Conservation (phyloP, 2,113 vertebrate genomes). For the Ornithorhynchus anatinus region DNA sequence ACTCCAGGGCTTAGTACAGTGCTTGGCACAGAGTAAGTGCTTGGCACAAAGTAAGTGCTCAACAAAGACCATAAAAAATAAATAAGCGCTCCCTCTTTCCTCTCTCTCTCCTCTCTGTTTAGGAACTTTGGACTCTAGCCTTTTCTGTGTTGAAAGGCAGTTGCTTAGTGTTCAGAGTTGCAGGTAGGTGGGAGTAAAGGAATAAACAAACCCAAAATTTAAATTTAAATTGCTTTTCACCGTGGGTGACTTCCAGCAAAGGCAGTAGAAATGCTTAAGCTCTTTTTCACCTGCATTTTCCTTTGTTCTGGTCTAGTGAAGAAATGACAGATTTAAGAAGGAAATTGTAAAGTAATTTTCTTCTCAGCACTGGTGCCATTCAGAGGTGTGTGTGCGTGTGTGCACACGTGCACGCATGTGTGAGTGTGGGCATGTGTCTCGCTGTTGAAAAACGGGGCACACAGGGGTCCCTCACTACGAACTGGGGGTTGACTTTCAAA, state of each 20-base stretch:
- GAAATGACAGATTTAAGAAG: constrained; percentile 11
- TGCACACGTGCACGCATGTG: no score
- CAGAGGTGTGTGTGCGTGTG: neutral
- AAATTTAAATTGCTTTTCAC: constrained; percentile 35
- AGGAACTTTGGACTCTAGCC: neutral
- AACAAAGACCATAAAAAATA: no score
- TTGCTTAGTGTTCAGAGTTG: neutral
- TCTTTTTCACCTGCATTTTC: neutral
- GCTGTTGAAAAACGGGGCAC: neutral
- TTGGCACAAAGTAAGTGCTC: no score
- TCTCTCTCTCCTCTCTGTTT: constrained; percentile 14
- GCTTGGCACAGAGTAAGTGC: no score
- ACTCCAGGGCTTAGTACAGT: no score
- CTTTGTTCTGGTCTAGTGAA: constrained; percentile 7
- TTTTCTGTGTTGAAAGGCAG: neutral
- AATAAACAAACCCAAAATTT: constrained; percentile 26
- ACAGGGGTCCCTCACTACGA: no score
- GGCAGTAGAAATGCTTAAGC: neutral
- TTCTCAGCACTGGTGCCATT: neutral
- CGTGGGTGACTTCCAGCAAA: constrained; percentile 22
- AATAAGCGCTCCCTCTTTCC: no score
- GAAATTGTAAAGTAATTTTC: neutral
- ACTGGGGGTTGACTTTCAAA: no score
- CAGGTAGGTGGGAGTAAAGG: neutral
- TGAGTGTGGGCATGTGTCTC: neutral